phyloP scores from a whole-genome alignment of 2,888 invertebrate genomes.

The Athripsodes cinereus region DNA sequence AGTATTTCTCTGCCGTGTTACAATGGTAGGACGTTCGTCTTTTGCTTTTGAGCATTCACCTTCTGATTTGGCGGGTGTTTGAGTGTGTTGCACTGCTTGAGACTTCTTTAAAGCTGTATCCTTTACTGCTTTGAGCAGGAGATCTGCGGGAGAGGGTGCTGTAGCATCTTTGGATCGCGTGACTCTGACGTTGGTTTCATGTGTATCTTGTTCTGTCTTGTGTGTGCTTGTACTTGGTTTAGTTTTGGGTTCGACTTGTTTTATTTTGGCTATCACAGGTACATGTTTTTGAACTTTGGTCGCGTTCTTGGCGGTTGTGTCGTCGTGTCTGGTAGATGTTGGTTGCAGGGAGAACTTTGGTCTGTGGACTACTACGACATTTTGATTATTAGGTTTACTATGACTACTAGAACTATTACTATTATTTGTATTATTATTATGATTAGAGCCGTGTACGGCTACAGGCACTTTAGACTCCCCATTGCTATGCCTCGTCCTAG shows the following conservation, averaged over 20 bases:
- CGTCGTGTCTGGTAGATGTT: background rate
- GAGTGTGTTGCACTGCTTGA: background rate
- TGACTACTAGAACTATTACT: background rate
- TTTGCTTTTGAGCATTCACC: constrained; percentile 6
- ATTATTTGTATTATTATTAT: constrained; percentile 2
- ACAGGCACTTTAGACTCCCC: constrained; percentile 24
- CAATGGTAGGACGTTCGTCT: constrained; percentile 5
- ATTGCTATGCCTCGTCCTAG: background rate
- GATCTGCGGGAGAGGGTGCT: constrained; percentile 13
- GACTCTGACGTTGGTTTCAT: constrained; percentile 13
- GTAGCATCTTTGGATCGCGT: constrained; percentile 23
- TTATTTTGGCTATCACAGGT: constrained; percentile 17
- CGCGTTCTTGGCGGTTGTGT: background rate
- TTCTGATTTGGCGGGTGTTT: background rate
- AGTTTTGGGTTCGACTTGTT: constrained; percentile 10
- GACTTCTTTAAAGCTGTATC: constrained; percentile 11
- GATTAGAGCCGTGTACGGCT: constrained; percentile 30
- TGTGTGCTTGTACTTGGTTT: background rate
- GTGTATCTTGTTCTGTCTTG: background rate
- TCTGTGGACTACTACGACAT: constrained; percentile 40
- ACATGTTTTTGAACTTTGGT: constrained; percentile 19
- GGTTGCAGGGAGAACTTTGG: constrained; percentile 29
- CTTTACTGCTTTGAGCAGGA: constrained; percentile 15
- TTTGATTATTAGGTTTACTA: constrained; percentile 31
- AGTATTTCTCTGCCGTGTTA: constrained; percentile 7